These are phyloP conservation scores for Cercopithecus hamlyni DNA, from an alignment of 2,797 vertebrate species.

Conservation along the genomic window DNA sequence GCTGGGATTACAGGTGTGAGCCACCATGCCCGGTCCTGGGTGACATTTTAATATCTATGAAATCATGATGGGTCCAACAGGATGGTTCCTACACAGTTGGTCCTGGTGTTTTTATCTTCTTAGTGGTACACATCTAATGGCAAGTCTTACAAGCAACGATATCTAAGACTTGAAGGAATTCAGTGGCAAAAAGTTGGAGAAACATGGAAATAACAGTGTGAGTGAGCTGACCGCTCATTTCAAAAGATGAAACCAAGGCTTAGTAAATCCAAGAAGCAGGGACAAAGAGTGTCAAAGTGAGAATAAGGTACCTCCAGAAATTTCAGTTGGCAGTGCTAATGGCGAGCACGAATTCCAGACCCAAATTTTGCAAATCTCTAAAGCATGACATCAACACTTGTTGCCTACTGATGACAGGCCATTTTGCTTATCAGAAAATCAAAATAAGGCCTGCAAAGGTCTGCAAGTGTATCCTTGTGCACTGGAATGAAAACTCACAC, in stretches of 20 bases:
- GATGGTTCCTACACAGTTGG: background rate
- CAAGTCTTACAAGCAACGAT: background rate
- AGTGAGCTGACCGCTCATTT: background rate
- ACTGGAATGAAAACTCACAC: background rate
- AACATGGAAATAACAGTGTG: background rate
- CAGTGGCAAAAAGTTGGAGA: background rate
- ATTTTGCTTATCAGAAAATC: background rate
- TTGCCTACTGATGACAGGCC: background rate
- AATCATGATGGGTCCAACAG: background rate
- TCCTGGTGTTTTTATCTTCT: background rate
- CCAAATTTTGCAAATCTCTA: background rate
- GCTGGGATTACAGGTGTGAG: no score
- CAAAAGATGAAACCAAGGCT: constrained; percentile 6
- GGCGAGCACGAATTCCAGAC: background rate
- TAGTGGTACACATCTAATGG: background rate
- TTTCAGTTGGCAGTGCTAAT: background rate
- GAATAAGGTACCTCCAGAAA: background rate
- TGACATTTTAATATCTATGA: constrained; percentile 46
- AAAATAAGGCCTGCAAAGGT: background rate
- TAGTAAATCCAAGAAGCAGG: background rate
- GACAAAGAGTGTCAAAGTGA: background rate
- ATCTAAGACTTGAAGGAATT: constrained; percentile 34
- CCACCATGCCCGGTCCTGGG: no score
- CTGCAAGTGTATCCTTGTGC: background rate
- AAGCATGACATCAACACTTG: background rate